Evolutionary conservation across 2,113 vertebrate species (phyloP).

Genomic region (Atlantisia rogersi): DNA sequence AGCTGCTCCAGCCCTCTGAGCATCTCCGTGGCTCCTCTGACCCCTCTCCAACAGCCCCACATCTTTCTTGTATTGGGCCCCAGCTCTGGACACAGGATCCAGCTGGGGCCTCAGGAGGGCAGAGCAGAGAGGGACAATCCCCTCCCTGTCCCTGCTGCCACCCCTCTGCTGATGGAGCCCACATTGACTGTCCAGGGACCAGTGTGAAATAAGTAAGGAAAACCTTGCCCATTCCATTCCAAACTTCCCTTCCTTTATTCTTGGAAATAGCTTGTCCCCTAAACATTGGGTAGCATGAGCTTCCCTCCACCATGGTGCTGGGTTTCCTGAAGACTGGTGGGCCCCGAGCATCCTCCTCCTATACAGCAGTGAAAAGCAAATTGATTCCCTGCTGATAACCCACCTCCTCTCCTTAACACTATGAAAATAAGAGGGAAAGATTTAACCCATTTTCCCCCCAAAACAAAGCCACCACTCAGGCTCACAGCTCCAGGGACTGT

Average conservation of each 20-base stretch:
- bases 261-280: background rate
- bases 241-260: background rate
- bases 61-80: no score
- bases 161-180: no score
- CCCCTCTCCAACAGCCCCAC: no score
- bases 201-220: background rate
- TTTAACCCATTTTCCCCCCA: background rate
- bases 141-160: no score
- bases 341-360: background rate
- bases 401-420: background rate
- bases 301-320: background rate
- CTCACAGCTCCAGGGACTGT: accelerated
- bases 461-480: background rate
- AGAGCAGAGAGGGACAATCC: no score
- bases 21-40: no score
- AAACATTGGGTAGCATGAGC: accelerated
- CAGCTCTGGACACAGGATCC: no score
- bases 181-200: background rate
- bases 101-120: no score
- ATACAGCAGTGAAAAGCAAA: accelerated
- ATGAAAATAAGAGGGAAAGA: background rate
- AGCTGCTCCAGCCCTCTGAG: no score
- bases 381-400: accelerated
- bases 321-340: background rate
- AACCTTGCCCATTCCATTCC: background rate